Percentiles rank a stretch among this genome's conserved stretches.
Conservation (phyloP, 2,888 invertebrate species). For the Eurytoma californica region DNA sequence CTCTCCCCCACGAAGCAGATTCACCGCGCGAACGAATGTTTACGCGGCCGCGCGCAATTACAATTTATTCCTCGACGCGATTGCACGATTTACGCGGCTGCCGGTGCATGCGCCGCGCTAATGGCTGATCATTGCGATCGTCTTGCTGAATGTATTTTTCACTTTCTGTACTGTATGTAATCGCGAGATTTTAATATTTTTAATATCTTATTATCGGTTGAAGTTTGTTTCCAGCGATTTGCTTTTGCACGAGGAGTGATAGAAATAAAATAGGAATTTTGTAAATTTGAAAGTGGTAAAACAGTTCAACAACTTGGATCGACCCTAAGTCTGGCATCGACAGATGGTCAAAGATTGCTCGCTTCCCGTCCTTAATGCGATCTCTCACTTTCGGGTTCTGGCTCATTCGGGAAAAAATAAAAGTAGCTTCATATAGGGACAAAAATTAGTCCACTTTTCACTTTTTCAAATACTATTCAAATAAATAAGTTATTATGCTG, state of each 20-base stretch:
- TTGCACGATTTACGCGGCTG: slow-evolving; percentile 36
- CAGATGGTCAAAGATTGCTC: slow-evolving; percentile 66
- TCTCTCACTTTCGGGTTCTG: slow-evolving; percentile 49
- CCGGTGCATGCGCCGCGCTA: neutral
- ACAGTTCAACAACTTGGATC: slow-evolving; percentile 28
- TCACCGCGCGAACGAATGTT: slow-evolving; percentile 21
- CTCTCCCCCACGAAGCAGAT: neutral
- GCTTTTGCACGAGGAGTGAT: neutral
- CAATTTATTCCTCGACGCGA: slow-evolving; percentile 48
- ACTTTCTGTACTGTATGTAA: neutral
- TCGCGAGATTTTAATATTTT: neutral
- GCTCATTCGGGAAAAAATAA: slow-evolving; percentile 29
- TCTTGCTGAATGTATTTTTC: neutral
- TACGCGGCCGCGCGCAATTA: slow-evolving; percentile 45
- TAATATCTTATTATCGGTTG: neutral
- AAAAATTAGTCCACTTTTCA: neutral
- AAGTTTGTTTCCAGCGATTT: neutral
- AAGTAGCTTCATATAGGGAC: slow-evolving; percentile 1
- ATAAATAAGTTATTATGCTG: slow-evolving; percentile 8
- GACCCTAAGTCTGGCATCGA: slow-evolving; percentile 59
- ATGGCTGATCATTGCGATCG: neutral
- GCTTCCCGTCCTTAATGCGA: slow-evolving; percentile 66
- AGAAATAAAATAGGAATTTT: neutral
- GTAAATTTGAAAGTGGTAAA: slow-evolving; percentile 24
- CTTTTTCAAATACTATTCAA: slow-evolving; percentile 6